Evolutionary conservation across 2,797 vertebrate species (phyloP), one percentile per base, ranked within the genome.

Genomic region (Chanos chanos): DNA sequence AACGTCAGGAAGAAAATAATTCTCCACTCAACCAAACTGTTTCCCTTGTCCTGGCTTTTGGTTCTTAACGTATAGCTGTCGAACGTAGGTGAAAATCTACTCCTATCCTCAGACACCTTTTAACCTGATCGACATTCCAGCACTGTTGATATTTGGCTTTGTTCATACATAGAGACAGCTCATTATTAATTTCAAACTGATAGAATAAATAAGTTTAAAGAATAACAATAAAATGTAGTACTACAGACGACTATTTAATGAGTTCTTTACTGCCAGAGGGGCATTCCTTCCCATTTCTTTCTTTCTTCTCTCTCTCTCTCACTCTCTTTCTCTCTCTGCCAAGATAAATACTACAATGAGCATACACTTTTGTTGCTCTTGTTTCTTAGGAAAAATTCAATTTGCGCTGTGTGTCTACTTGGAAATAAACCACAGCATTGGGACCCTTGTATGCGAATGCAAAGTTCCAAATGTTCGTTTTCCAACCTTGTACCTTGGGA

Each of bases 331-430:
- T 25, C 28, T 28, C 22, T 58, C 1, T 16, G 73, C 71, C 71
- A 81, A 72, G 39, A 52, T 71, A 78, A 76, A 81, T 67, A 75
- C 66, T 28, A 54, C 40, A 12, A 64, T 55, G 25, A 55, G 58
- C 67, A 54, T n/a, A n/a, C 27, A 34, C 59, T 66, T 2, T 39
- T 64, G 61, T 37, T 64, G 62, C 62, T 79, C 61, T 28, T 58
- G 55, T 79, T 79, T 70, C 77, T 68, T 52, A 66, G 81, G 74
- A 83, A 76, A 81, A 79, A 68, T 73, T 67, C 37, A 81, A 82
- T 82, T 77, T 79, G 74, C 62, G 58, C 58, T 31, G 9, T 28
- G 45, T 33, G 39, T 34, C 13, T 62, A 31, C 41, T 33, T 40
- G 40, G 37, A 40, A 37, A 37, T 40, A 19, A 41, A 70, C 73